Base-by-base conservation (phyloP, 2,797 vertebrate genomes). In the Sebastes steindachneri region DNA sequence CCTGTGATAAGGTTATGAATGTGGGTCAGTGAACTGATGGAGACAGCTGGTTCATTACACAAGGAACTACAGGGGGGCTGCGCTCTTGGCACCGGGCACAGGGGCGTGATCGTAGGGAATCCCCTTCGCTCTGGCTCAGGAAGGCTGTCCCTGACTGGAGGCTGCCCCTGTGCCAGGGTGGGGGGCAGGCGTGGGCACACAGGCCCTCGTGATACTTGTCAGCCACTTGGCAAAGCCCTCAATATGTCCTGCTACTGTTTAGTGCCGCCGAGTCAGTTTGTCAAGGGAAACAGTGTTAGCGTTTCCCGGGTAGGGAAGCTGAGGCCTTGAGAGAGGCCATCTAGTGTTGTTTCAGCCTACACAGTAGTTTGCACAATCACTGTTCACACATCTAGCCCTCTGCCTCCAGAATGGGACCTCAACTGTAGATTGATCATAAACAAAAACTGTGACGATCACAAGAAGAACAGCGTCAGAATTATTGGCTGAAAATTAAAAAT, bases 41-140 rank as follows among this genome's bases (percentile, higher is more conserved):
- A 81, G 95, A 94, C 96, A 96, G 95, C 94, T 95, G 96, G 91
- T 91, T 91, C 88, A 90, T 94, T 94, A 92, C 89, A 93, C 90
- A 93, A 92, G 90, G 73, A 92, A 62, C 93, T 80, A 85, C 90
- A 84, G 93, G 93, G 93, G 90, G 92, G 86, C 92, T 90, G 83
- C 23, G 75, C 87, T 91, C 85, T 91, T 94, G 94, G 94, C 92
- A 90, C 76, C 10, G 87, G 91, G 87, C 87, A 89, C 78, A 90
- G 88, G 88, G 84, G 91, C 86, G 82, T 86, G 93, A 94, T 95
- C 90, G 45, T 88, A 90, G 95, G 95, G 95, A 95, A 95, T 96
- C 93, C 95, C 95, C 92, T 73, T 86, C 89, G 84, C 92, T 86
- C 89, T 93, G 88, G 89, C 87, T 85, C 86, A 89, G 90, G 90